Conservation (phyloP, 2,113 vertebrate genomes). For the Sander vitreus region DNA sequence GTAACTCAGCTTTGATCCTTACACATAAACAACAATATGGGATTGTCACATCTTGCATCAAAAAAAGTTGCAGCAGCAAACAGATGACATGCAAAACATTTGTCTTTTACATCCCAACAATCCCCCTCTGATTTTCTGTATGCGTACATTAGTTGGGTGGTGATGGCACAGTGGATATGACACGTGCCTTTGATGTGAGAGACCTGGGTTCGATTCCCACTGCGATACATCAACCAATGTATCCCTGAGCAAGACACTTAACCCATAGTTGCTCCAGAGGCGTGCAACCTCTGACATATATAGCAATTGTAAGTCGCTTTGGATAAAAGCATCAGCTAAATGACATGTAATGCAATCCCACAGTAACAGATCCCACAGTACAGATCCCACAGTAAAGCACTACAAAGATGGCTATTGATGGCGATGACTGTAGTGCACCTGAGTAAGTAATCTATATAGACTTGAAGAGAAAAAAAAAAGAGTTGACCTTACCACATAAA, state of each 20-base stretch:
- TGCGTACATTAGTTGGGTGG: neutral
- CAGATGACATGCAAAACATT: neutral
- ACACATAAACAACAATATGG: neutral
- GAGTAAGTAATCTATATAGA: neutral
- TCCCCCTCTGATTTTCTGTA: neutral
- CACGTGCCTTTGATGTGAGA: too few relatives aligned
- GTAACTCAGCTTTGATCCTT: slow-evolving; percentile 25
- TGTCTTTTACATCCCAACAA: neutral
- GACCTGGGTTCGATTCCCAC: too few relatives aligned
- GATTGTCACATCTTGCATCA: slow-evolving; percentile 7
- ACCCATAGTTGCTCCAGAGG: too few relatives aligned
- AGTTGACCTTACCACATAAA: neutral
- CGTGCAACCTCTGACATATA: too few relatives aligned
- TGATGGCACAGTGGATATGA: too few relatives aligned
- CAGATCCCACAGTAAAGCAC: neutral
- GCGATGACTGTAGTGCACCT: neutral
- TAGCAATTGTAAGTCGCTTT: too few relatives aligned
- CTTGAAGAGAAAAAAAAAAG: neutral
- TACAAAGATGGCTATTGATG: neutral
- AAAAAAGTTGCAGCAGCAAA: neutral
- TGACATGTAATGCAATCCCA: too few relatives aligned
- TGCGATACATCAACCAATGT: too few relatives aligned
- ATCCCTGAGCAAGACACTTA: too few relatives aligned
- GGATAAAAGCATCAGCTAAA: too few relatives aligned
- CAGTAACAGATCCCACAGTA: too few relatives aligned